These are phyloP conservation scores for Rhynchophorus ferrugineus DNA, from an alignment of 1,140 invertebrate genomes.

Conservation along the genomic window DNA sequence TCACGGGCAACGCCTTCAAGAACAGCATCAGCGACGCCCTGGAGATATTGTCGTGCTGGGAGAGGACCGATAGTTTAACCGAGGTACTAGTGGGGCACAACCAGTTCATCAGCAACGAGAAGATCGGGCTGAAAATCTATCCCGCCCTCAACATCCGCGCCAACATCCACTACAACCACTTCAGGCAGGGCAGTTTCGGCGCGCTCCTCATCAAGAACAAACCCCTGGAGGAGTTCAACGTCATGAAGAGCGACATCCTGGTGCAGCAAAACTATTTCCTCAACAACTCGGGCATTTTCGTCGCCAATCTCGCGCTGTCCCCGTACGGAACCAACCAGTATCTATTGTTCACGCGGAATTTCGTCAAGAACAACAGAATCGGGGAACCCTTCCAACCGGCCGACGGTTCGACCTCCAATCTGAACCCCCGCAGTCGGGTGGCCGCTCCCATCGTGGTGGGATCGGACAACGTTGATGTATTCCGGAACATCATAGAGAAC, in stretches of 20 bases:
- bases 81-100: slow-evolving; percentile 81
- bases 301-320: slow-evolving; percentile 78
- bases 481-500: slow-evolving; percentile 90
- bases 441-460: slow-evolving; percentile 84
- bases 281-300: slow-evolving; percentile 79
- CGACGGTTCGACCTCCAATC: slow-evolving; percentile 51
- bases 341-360: slow-evolving; percentile 82
- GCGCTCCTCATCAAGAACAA: slow-evolving; percentile 82
- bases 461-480: slow-evolving; percentile 84
- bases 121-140: slow-evolving; percentile 68
- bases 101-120: slow-evolving; percentile 66
- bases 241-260: slow-evolving; percentile 57
- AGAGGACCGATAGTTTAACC: slow-evolving; percentile 46
- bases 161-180: slow-evolving; percentile 80
- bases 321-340: slow-evolving; percentile 74
- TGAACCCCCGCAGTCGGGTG: slow-evolving; percentile 81
- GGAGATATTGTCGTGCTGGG: slow-evolving; percentile 74
- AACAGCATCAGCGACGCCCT: slow-evolving; percentile 66
- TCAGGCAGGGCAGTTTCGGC: slow-evolving; percentile 72
- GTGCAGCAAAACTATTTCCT: slow-evolving; percentile 87
- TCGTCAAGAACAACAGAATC: slow-evolving; percentile 78
- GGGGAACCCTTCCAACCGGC: slow-evolving; percentile 73
- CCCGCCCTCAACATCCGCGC: slow-evolving; percentile 79
- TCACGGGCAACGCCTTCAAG: slow-evolving; percentile 80
- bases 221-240: slow-evolving; percentile 61